phyloP scores from a whole-genome alignment of 2,113 vertebrate genomes.

The Stictonetta naevosa region DNA sequence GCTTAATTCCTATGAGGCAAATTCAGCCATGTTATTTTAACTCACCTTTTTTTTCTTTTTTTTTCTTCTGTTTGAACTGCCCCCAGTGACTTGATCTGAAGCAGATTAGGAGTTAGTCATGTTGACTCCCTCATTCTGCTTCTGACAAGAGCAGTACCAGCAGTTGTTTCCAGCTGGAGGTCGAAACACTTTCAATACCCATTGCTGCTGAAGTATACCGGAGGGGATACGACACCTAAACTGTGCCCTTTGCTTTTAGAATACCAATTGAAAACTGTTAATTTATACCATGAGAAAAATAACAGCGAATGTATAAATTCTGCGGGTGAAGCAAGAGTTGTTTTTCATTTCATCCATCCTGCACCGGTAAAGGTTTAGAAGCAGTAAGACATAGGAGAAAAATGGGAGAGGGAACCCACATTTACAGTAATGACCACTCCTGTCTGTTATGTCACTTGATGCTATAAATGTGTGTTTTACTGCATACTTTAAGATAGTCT shows the following conservation, averaged over 20 bases:
- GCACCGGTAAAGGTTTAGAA: background rate
- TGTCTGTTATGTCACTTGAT: background rate
- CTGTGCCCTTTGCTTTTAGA: background rate
- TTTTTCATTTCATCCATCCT: background rate
- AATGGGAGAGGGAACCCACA: background rate
- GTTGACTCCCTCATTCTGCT: background rate
- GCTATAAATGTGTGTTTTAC: background rate
- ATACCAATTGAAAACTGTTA: background rate
- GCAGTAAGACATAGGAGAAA: background rate
- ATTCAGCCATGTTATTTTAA: background rate
- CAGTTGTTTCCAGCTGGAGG: background rate
- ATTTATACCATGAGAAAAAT: background rate
- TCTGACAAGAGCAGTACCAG: background rate
- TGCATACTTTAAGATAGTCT: slow-evolving; percentile 11
- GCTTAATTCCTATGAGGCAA: background rate
- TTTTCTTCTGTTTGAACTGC: background rate
- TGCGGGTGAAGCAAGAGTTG: background rate
- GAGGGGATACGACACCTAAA: background rate
- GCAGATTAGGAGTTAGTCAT: background rate
- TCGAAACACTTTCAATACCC: background rate
- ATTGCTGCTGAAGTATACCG: background rate
- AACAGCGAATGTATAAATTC: background rate
- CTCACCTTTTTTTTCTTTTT: background rate
- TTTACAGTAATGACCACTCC: background rate
- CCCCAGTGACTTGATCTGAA: background rate